Conservation (phyloP, 2,888 invertebrate species). For the Caenorhabditis japonica region DNA sequence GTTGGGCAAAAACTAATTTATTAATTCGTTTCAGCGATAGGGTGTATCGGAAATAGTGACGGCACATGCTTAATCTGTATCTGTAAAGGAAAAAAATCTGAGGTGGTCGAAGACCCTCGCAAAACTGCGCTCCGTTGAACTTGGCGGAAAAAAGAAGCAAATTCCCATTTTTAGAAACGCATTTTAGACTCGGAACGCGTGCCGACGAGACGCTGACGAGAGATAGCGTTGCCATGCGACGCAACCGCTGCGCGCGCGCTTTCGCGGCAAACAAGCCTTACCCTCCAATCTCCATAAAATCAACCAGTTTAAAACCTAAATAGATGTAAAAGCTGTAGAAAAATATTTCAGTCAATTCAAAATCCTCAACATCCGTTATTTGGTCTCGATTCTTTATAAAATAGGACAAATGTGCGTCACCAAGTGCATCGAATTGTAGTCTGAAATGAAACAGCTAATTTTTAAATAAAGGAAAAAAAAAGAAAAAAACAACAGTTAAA, state of each 20-base stretch:
- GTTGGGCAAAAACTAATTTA: slow-evolving; percentile 1
- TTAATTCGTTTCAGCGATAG: slow-evolving; percentile 23
- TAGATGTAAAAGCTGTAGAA: slow-evolving; percentile 5
- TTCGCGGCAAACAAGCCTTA: too few relatives aligned
- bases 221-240: too few relatives aligned
- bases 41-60: slow-evolving; percentile 15
- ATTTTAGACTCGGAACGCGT: background rate
- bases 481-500: background rate
- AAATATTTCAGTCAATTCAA: slow-evolving; percentile 8
- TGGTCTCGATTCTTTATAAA: background rate
- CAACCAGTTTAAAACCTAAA: slow-evolving; percentile 7
- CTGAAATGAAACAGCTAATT: background rate
- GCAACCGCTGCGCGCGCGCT: too few relatives aligned
- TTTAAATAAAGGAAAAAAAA: background rate
- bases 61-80: background rate
- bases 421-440: slow-evolving; percentile 18
- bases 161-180: background rate
- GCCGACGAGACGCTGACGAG: too few relatives aligned
- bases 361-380: slow-evolving; percentile 16
- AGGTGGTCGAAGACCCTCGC: too few relatives aligned
- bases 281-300: too few relatives aligned
- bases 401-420: background rate
- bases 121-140: too few relatives aligned
- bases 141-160: too few relatives aligned
- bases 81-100: too few relatives aligned